phyloP scores from a whole-genome alignment of 1,140 invertebrate species.

The Mizuhopecten yessoensis region DNA sequence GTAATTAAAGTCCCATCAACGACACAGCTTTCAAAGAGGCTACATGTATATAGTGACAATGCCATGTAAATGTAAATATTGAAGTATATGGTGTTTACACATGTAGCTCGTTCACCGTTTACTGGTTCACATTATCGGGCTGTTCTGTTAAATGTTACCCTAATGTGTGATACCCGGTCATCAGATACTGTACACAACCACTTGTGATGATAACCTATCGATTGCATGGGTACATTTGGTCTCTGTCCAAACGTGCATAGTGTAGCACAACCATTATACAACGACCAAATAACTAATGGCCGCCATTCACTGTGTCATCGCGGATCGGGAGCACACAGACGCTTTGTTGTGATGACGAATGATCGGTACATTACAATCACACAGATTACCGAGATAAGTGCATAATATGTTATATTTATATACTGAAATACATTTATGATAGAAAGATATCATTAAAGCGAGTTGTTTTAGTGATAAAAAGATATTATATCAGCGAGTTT shows the following conservation, averaged over 20 bases:
- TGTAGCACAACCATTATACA: slow-evolving; percentile 7
- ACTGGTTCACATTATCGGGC: too few relatives aligned
- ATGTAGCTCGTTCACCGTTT: too few relatives aligned
- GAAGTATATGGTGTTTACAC: too few relatives aligned
- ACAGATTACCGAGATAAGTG: background rate
- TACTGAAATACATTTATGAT: background rate
- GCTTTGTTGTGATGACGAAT: slow-evolving; percentile 25
- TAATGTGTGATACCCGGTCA: too few relatives aligned
- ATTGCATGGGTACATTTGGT: background rate
- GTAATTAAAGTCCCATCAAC: too few relatives aligned
- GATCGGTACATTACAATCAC: background rate
- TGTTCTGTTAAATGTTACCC: too few relatives aligned
- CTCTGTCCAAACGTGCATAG: background rate
- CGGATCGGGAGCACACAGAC: background rate
- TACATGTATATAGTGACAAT: too few relatives aligned
- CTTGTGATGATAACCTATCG: background rate
- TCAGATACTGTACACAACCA: too few relatives aligned
- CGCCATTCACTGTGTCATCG: slow-evolving; percentile 21
- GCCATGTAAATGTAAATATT: too few relatives aligned
- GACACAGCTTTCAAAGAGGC: too few relatives aligned
- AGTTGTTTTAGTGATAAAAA: background rate
- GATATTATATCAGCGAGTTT: background rate
- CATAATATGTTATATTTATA: background rate
- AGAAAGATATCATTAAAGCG: slow-evolving; percentile 6
- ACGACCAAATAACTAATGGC: background rate